Percentiles rank a stretch among this genome's conserved stretches.
Conservation (phyloP, 2,113 vertebrate genomes). For the Dermatemys mawii region DNA sequence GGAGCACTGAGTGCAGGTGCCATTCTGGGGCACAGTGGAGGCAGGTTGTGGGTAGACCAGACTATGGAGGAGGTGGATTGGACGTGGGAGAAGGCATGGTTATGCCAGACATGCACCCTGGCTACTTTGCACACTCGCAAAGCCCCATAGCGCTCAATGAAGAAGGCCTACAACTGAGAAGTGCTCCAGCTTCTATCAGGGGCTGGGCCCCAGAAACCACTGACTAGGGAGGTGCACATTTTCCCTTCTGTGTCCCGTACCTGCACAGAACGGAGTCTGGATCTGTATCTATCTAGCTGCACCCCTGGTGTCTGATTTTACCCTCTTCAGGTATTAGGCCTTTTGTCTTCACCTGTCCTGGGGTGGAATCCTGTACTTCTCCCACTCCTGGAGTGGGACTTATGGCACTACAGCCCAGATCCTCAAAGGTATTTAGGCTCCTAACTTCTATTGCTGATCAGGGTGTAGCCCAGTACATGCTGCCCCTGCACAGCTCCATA, state of each 20-base stretch:
- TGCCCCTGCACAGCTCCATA: neutral
- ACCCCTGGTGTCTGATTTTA: neutral
- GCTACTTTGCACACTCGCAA: accelerated
- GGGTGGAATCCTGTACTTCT: neutral
- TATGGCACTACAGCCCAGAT: neutral
- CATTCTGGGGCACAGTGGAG: accelerated
- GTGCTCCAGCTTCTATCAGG: neutral
- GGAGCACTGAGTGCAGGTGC: neutral
- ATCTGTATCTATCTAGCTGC: neutral
- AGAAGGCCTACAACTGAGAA: neutral
- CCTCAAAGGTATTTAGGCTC: neutral
- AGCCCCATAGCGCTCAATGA: neutral
- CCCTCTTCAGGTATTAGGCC: too few species aligned
- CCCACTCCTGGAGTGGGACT: neutral
- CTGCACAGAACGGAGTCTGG: neutral
- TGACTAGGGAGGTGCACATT: neutral
- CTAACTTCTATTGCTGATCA: neutral
- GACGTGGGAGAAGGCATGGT: neutral
- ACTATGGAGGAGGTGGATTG: accelerated
- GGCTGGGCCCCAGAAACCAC: neutral
- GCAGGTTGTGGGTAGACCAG: accelerated
- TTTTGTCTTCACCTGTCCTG: neutral
- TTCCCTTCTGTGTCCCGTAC: neutral
- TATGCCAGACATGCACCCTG: neutral
- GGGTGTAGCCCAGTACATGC: neutral